Percentiles rank a stretch among this genome's conserved stretches.
phyloP scores from a whole-genome alignment of 2,113 vertebrate species.

The Brevimyrus niger region DNA sequence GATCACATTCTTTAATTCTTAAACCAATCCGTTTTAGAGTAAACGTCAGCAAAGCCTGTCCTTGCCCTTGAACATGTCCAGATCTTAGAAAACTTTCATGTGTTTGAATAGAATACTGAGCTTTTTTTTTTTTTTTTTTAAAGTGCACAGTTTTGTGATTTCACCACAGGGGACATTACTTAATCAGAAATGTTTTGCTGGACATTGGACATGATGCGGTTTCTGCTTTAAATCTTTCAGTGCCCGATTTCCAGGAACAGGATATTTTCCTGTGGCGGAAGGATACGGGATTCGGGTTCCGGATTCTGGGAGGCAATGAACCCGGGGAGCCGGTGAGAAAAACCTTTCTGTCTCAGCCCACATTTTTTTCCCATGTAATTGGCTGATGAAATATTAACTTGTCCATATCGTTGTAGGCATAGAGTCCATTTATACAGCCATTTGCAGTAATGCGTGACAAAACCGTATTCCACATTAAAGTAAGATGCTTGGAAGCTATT shows the following conservation, averaged over 20 bases:
- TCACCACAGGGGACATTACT: neutral
- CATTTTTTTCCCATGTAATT: neutral
- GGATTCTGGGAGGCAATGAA: constrained; percentile 96
- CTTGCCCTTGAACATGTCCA: neutral
- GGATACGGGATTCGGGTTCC: constrained; percentile 96
- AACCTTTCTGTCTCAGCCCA: neutral
- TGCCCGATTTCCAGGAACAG: constrained; percentile 95
- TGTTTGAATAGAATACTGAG: neutral
- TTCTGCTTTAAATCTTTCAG: constrained; percentile 56
- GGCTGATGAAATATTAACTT: neutral
- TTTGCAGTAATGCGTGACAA: neutral
- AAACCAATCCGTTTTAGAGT: neutral
- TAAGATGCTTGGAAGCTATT: neutral
- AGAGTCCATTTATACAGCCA: neutral
- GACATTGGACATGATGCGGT: neutral
- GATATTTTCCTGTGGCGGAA: constrained; percentile 99
- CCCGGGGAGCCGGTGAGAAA: constrained; percentile 89
- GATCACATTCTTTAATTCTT: neutral
- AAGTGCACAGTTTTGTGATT: neutral
- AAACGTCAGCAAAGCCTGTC: neutral
- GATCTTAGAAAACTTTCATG: neutral
- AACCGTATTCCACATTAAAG: neutral
- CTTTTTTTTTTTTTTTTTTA: neutral
- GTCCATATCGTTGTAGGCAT: neutral
- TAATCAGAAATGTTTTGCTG: neutral